These are phyloP conservation scores for Bradypodion pumilum DNA, from an alignment of 2,797 vertebrate species.

Conservation along the genomic window DNA sequence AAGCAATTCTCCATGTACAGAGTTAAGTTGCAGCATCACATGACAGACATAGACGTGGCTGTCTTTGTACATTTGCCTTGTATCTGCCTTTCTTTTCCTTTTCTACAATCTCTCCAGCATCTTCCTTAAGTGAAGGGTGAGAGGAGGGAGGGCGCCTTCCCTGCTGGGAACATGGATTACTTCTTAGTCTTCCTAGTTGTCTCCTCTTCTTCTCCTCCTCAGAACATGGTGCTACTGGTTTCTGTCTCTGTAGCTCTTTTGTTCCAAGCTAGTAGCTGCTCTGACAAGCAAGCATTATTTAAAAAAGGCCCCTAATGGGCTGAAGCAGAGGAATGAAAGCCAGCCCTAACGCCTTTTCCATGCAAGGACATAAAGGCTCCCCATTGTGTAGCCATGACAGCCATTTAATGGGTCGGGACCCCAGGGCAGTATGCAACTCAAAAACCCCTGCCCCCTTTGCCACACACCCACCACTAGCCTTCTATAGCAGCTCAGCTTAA, in stretches of 20 bases:
- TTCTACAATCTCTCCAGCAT: not conserved
- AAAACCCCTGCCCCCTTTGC: slow-evolving; percentile 7
- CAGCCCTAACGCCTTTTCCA: slow-evolving; percentile 34
- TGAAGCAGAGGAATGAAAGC: slow-evolving; percentile 33
- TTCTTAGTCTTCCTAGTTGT: not conserved
- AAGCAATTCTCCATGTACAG: not conserved
- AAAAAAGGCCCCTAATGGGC: slow-evolving; percentile 40
- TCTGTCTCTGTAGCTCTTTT: slow-evolving; percentile 44
- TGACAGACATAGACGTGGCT: too few relatives aligned
- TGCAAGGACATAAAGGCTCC: slow-evolving; percentile 31
- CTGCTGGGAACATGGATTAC: slow-evolving; percentile 38
- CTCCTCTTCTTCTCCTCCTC: not conserved
- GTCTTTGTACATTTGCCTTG: not conserved
- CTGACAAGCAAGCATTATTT: slow-evolving; percentile 33
- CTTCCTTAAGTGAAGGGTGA: not conserved
- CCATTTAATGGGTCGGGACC: slow-evolving; percentile 38
- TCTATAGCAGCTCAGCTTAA: not conserved
- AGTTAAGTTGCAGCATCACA: not conserved
- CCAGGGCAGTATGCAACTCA: slow-evolving; percentile 25
- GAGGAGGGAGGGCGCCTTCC: slow-evolving; percentile 7
- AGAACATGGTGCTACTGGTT: slow-evolving; percentile 26
- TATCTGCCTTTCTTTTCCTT: too few relatives aligned
- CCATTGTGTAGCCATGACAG: slow-evolving; percentile 44
- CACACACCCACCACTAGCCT: not conserved
- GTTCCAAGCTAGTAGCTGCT: slow-evolving; percentile 37